A percentile compares a stretch with the other conserved stretches of the same genome.
Evolutionary conservation across 2,797 vertebrate genomes (phyloP).

Genomic region (Cyclopterus lumpus): DNA sequence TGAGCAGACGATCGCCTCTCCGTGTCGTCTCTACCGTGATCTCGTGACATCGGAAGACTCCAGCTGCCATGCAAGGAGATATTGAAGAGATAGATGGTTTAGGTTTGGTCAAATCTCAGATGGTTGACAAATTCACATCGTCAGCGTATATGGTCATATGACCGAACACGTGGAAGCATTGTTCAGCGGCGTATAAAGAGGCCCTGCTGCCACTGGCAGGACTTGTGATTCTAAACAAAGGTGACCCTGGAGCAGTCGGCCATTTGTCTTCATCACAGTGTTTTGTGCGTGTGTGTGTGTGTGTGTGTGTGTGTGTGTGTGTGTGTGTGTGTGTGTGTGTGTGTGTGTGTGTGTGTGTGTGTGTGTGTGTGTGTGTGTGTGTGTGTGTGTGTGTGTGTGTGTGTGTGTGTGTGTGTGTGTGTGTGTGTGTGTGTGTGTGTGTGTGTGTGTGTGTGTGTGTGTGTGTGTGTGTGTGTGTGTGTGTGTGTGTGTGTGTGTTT

Average conservation of each 20-base stretch:
- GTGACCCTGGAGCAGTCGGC: conserved; percentile 14
- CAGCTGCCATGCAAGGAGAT: background rate
- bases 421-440: conserved; percentile 23
- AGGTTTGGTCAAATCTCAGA: background rate
- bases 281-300: conserved; percentile 17
- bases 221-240: conserved; percentile 22
- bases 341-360: conserved; percentile 3
- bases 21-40: background rate
- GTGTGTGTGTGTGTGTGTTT: conserved; percentile 45
- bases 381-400: conserved; percentile 11
- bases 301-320: conserved; percentile 23
- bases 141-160: background rate
- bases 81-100: background rate
- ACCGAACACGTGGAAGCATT: background rate
- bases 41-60: background rate
- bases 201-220: background rate
- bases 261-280: conserved; percentile 43
- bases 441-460: conserved; percentile 31
- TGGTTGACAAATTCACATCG: background rate
- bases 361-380: conserved; percentile 39
- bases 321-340: conserved; percentile 31
- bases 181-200: background rate
- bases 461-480: conserved; percentile 3
- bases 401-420: conserved; percentile 16
- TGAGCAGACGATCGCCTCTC: background rate